Conservation (phyloP, 2,888 invertebrate genomes). For the Epirrita christyi region DNA sequence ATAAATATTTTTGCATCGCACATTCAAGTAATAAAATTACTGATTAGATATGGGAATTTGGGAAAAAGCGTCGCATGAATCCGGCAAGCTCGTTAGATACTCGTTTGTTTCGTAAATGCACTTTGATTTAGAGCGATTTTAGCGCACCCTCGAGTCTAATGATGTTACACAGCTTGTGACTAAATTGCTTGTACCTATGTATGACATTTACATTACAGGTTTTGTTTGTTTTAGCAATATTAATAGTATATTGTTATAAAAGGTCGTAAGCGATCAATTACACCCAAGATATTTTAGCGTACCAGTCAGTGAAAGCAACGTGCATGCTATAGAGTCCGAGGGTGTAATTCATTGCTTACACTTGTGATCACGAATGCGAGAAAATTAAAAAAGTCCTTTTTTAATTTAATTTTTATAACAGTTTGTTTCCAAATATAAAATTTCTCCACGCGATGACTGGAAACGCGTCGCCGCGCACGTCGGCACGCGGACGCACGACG, state of each 20-base stretch:
- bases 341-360: too few relatives aligned
- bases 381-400: too few relatives aligned
- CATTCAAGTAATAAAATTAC: background rate
- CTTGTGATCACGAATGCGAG: too few relatives aligned
- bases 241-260: too few relatives aligned
- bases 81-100: slow-evolving; percentile 14
- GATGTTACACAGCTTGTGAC: slow-evolving; percentile 17
- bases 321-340: too few relatives aligned
- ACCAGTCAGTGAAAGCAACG: too few relatives aligned
- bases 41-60: slow-evolving; percentile 20
- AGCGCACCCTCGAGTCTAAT: slow-evolving; percentile 21
- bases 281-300: too few relatives aligned
- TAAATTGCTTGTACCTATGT: slow-evolving; percentile 7
- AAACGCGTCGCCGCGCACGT: slow-evolving; percentile 99
- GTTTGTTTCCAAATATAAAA: too few relatives aligned
- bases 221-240: background rate
- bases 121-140: slow-evolving; percentile 23
- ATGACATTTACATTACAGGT: background rate
- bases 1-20: background rate
- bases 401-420: too few relatives aligned
- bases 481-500: slow-evolving; percentile 98
- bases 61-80: slow-evolving; percentile 19
- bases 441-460: slow-evolving; percentile 99
- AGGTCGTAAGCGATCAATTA: too few relatives aligned
- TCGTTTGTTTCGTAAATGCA: slow-evolving; percentile 21